Evolutionary conservation across 2,113 vertebrate species (phyloP).

Genomic region (Propithecus coquereli): DNA sequence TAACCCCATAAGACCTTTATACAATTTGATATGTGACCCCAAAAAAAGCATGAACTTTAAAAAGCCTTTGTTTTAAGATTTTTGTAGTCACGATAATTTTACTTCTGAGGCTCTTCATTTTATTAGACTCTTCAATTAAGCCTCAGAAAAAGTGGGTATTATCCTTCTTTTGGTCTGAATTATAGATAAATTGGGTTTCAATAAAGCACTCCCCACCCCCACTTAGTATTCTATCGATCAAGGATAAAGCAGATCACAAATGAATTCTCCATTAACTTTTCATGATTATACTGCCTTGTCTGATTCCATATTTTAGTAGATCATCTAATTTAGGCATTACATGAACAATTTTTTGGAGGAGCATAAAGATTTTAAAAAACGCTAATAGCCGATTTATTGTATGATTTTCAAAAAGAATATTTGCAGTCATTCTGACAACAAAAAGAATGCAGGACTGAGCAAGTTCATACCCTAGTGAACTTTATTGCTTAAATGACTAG

Average conservation of each 20-base stretch:
- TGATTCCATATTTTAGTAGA: background rate
- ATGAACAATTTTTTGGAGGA: background rate
- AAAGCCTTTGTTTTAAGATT: background rate
- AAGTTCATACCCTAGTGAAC: background rate
- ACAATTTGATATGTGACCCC: background rate
- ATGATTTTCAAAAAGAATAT: background rate
- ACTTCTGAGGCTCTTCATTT: background rate
- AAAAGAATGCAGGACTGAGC: background rate
- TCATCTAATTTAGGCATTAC: background rate
- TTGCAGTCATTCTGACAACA: background rate
- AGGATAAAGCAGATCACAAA: background rate
- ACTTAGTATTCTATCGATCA: background rate
- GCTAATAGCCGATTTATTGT: background rate
- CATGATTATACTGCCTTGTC: background rate
- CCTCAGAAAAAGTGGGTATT: background rate
- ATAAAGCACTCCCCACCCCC: rapidly evolving
- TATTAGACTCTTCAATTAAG: background rate
- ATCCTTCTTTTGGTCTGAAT: background rate
- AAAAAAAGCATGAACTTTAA: background rate
- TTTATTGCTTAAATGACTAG: background rate
- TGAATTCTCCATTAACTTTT: background rate
- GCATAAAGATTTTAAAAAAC: background rate
- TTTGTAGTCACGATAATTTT: background rate
- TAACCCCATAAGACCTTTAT: background rate
- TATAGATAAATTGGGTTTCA: background rate